Percentiles rank a stretch among this genome's conserved stretches.
These are phyloP conservation scores for Himalopsyche tibetana DNA, from an alignment of 2,888 invertebrate species.

Conservation along the genomic window DNA sequence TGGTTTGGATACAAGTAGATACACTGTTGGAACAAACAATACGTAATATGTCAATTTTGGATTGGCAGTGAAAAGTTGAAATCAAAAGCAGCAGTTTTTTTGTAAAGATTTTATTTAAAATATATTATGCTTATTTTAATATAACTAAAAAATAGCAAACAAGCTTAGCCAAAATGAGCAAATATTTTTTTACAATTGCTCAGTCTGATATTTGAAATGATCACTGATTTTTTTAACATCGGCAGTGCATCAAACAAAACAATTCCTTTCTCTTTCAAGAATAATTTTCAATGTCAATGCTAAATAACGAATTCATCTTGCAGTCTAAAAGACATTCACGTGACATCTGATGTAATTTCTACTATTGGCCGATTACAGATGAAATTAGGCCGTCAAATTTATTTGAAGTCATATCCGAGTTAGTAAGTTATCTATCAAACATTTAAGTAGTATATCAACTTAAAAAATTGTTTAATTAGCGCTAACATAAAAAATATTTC, in stretches of 20 bases:
- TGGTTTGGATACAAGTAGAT: too few relatives aligned
- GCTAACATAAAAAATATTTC: too few relatives aligned
- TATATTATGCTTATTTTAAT: conserved; percentile 28
- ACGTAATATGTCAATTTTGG: too few relatives aligned
- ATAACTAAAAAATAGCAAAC: conserved; percentile 22
- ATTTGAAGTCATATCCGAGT: too few relatives aligned
- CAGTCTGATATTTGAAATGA: too few relatives aligned
- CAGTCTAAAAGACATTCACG: too few relatives aligned
- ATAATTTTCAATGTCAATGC: background rate
- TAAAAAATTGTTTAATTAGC: background rate
- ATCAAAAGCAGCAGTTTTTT: conserved; percentile 1
- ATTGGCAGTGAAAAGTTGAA: too few relatives aligned
- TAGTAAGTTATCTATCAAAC: background rate
- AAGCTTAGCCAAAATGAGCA: background rate
- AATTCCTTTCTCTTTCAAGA: background rate
- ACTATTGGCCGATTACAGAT: too few relatives aligned
- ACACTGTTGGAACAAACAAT: too few relatives aligned
- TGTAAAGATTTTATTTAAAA: conserved; percentile 36
- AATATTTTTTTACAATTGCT: background rate
- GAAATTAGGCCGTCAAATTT: too few relatives aligned
- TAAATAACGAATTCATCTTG: too few relatives aligned
- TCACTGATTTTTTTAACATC: background rate
- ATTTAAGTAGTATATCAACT: background rate
- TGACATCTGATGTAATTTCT: background rate
- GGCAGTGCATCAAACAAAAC: background rate